These are phyloP conservation scores for Aleadryas rufinucha DNA, from an alignment of 2,113 vertebrate species.

Conservation along the genomic window DNA sequence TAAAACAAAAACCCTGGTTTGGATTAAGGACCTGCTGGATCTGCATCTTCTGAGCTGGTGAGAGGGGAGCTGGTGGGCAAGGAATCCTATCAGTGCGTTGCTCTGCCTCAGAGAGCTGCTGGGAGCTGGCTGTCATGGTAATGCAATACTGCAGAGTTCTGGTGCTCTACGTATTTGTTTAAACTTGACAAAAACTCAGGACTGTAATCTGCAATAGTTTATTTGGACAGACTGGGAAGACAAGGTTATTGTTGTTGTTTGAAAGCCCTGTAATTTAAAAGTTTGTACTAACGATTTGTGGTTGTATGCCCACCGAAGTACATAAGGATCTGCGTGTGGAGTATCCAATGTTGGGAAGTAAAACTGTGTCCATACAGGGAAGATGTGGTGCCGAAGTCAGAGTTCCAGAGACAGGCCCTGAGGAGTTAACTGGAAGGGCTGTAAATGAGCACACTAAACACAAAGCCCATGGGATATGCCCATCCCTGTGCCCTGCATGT, in stretches of 20 bases:
- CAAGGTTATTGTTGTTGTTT: neutral
- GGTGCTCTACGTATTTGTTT: neutral
- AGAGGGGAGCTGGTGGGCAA: neutral
- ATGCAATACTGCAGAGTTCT: neutral
- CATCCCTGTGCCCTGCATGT: rapidly evolving
- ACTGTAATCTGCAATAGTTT: conserved; percentile 42
- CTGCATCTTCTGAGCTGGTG: neutral
- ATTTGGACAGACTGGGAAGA: conserved; percentile 15
- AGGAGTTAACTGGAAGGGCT: neutral
- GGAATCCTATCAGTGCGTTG: rapidly evolving
- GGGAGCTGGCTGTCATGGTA: neutral
- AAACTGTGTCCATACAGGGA: neutral
- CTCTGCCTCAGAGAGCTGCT: neutral
- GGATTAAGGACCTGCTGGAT: conserved; percentile 24
- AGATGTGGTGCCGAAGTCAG: neutral
- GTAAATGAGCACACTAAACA: neutral
- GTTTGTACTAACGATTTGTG: neutral
- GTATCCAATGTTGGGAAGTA: neutral
- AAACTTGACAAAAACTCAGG: conserved; percentile 23
- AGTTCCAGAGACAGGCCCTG: neutral
- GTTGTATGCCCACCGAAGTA: neutral
- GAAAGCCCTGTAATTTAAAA: neutral
- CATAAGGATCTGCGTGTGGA: neutral
- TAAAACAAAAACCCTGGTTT: conserved; percentile 53
- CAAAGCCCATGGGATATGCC: rapidly evolving